Base-by-base conservation (phyloP, 2,113 vertebrate species). In the Serilophus lunatus region DNA sequence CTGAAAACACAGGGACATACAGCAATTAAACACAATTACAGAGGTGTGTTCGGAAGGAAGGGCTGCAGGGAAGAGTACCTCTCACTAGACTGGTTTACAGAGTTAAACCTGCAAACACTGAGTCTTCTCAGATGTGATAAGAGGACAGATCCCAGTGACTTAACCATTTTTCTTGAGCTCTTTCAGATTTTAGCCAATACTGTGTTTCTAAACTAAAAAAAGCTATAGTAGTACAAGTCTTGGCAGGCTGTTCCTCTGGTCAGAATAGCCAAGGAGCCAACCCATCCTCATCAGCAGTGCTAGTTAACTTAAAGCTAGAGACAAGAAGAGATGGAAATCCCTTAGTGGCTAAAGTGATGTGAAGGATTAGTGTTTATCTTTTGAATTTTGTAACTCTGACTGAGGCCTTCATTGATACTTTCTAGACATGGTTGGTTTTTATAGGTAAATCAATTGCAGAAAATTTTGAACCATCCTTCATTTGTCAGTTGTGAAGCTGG, bases 21-120 rank as follows among this genome's bases (percentile, higher is more conserved):
- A 17, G 12, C 2, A 4, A 9, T 63, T 40, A 68, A 61, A 18
- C 18, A 72, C 33, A 8, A 4, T 45, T 31, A 36, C 0, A 4
- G 75, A 79, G 42, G 28, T 54, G 16, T 23, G 33, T 71, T 71
- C 28, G 60, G 20, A 56, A 82, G 70, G 45, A 49, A 71, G 16
- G 25, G 18, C 16, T 60, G 33, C 35, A 65, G 51, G 18, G 50
- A 23, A 85, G 47, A 22, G 28, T 25, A 5, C 26, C 26, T 81
- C 28, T 77, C 26, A 22, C 17, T 53, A 38, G 14, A 11, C 33
- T 66, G 10, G 14, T 44, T 60, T 50, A 50, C 5, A 2, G 68
- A 63, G n/a, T 35, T 89, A 35, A 66, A 71, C 10, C 40, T 59
- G 59, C 8, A 40, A 29, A 12, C 17, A 76, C 13, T 1, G 12